phyloP scores from a whole-genome alignment of 1,140 invertebrate species.

The Trichonephila clavipes region DNA sequence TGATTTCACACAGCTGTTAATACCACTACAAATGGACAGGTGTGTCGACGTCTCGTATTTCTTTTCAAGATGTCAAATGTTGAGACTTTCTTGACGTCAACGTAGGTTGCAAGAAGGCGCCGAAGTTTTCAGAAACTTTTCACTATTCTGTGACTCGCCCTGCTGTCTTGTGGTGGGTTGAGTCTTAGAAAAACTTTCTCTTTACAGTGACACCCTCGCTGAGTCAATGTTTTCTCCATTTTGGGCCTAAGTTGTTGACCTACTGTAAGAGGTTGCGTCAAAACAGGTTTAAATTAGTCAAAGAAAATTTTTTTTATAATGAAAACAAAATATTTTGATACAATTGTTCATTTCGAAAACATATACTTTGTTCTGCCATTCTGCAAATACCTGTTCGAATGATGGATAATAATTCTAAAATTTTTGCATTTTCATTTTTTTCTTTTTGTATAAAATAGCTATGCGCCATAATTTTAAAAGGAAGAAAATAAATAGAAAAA shows the following conservation, averaged over 20 bases:
- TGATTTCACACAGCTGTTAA: not conserved
- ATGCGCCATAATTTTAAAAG: too few species aligned
- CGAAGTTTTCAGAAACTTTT: not conserved
- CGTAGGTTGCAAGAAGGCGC: slow-evolving; percentile 1
- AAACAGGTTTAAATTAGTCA: not conserved
- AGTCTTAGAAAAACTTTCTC: slow-evolving; percentile 27
- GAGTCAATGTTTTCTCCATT: slow-evolving; percentile 26
- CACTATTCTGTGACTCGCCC: not conserved
- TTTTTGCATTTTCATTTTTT: not conserved
- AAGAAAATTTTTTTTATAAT: not conserved
- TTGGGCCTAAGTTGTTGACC: not conserved
- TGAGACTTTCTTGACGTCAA: not conserved
- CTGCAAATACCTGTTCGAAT: too few species aligned
- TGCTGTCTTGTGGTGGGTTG: not conserved
- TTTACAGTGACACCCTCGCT: slow-evolving; percentile 6
- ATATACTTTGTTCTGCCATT: not conserved
- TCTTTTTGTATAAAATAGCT: not conserved
- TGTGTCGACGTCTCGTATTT: not conserved
- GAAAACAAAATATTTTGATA: too few species aligned
- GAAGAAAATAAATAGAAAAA: not conserved
- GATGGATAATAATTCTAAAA: not conserved
- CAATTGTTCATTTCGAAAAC: not conserved
- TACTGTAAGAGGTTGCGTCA: not conserved
- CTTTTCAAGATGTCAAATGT: not conserved
- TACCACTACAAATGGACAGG: not conserved